Evolutionary conservation across 23 tunicate species (phyloP).

Genomic region (Corella eumyota): DNA sequence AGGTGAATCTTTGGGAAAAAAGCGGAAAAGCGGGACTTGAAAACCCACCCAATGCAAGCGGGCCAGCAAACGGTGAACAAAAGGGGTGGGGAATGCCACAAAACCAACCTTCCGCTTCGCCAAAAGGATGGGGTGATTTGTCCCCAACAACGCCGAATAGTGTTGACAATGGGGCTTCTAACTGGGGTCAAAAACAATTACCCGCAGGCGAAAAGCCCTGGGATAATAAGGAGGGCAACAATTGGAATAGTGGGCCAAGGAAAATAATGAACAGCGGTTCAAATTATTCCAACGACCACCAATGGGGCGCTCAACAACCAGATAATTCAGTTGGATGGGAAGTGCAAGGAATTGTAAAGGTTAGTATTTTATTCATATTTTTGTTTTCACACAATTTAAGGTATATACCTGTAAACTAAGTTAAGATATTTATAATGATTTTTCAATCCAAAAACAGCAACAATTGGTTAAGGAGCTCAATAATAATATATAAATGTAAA

Average conservation of each 20-base stretch:
- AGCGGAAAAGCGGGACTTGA: conserved; percentile 13
- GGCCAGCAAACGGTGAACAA: conserved; percentile 9
- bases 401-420: background rate
- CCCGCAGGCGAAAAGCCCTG: conserved; percentile 11
- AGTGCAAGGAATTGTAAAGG: conserved; percentile 20
- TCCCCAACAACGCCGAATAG: conserved; percentile 25
- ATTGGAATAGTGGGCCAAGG: conserved; percentile 27
- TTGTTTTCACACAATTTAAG: background rate
- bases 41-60: background rate
- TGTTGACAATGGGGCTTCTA: conserved; percentile 53
- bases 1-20: conserved; percentile 86
- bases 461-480: no score
- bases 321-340: conserved; percentile 42
- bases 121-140: conserved; percentile 62
- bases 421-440: background rate
- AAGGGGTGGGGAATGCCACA: conserved; percentile 75
- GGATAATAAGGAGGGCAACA: conserved; percentile 17
- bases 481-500: no score
- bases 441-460: no score
- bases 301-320: conserved; percentile 62
- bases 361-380: no score
- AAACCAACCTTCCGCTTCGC: conserved; percentile 39
- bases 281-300: conserved; percentile 35
- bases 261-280: no score
- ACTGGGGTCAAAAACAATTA: conserved; percentile 43